Conservation (phyloP, 1,140 invertebrate species). For the Zaprionus taronus region DNA sequence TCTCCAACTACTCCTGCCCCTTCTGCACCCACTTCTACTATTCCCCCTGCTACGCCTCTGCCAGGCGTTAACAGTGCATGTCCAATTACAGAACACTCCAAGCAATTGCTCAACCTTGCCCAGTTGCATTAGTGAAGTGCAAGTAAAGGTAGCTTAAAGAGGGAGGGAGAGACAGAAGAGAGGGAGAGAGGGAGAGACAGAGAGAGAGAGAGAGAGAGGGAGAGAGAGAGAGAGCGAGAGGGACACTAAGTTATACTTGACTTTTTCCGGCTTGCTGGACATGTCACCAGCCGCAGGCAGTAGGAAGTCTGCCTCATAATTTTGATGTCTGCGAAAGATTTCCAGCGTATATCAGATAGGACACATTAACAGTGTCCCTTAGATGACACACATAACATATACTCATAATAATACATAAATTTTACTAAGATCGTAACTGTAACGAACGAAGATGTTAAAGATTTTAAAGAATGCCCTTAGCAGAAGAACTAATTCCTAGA, state of each 20-base stretch:
- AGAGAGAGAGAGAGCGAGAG: not conserved
- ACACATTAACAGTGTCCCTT: too few relatives aligned
- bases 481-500: too few relatives aligned
- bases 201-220: not conserved
- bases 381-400: too few relatives aligned
- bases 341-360: not conserved
- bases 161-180: not conserved
- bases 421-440: too few relatives aligned
- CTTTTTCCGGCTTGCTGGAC: not conserved
- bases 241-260: not conserved
- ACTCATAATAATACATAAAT: too few relatives aligned
- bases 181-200: not conserved
- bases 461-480: too few relatives aligned
- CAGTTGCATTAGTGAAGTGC: not conserved
- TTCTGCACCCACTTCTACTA: not conserved
- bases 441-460: too few relatives aligned
- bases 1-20: not conserved
- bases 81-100: constrained; percentile 53
- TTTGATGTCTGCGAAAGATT: not conserved
- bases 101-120: not conserved
- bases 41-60: not conserved
- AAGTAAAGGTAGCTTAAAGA: not conserved
- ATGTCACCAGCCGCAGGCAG: not conserved
- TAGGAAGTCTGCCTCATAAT: not conserved
- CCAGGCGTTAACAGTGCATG: constrained; percentile 59